These are phyloP conservation scores for Apostichopus leukothele DNA, from an alignment of 53 echinoderm and acorn worm genomes.

Conservation along the genomic window DNA sequence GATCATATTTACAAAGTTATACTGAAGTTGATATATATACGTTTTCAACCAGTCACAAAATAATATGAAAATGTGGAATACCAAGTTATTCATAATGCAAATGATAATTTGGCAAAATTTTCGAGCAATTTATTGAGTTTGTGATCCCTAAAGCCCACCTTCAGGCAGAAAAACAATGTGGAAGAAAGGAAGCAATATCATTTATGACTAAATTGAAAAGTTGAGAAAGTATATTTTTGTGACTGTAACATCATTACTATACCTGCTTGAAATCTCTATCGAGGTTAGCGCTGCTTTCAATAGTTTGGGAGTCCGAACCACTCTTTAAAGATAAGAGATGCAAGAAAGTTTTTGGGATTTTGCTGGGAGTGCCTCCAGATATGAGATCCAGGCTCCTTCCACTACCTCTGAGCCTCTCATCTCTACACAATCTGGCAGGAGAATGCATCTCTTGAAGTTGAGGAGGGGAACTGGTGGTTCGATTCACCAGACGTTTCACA, in stretches of 20 bases:
- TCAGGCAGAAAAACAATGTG: no score
- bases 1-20: no score
- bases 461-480: slow-evolving; percentile 31
- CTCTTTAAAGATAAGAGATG: slow-evolving; percentile 12
- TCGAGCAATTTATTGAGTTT: no score
- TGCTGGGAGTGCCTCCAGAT: slow-evolving; percentile 4
- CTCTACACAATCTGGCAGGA: not conserved
- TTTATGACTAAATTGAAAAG: no score
- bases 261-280: slow-evolving; percentile 4
- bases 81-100: no score
- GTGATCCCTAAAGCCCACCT: no score
- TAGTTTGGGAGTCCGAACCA: not conserved
- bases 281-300: not conserved
- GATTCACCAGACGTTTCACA: slow-evolving; percentile 4
- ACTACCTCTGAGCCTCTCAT: not conserved
- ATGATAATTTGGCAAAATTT: no score
- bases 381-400: slow-evolving; percentile 23
- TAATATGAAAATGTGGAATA: no score
- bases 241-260: not conserved
- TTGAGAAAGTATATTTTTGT: no score
- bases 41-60: no score
- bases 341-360: slow-evolving; percentile 8
- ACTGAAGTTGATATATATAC: no score
- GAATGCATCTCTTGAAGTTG: slow-evolving; percentile 8
- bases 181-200: no score